Base-by-base conservation (phyloP, 64 coral and sea anemone genomes). In the Hydrozoanthus tunicans region DNA sequence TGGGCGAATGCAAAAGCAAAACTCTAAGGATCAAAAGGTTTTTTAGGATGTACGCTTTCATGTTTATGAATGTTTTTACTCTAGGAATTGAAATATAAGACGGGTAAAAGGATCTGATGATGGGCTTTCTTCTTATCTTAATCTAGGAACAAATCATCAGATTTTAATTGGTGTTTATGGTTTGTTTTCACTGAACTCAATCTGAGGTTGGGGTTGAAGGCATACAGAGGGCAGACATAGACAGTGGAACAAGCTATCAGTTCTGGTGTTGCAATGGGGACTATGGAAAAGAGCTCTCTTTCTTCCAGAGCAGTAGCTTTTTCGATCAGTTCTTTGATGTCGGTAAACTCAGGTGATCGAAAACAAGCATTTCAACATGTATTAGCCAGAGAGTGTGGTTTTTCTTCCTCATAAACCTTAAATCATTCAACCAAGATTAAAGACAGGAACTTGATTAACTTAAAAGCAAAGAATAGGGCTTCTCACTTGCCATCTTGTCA, bases 151-250 rank as follows among this genome's bases (percentile, higher is more conserved):
- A 61, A 68, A 66, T 66, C 62, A 83, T 83, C 80, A 82, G 32
- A 53, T 43, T 83, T 55, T 83, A 83, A 83, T 67, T 83, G 81
- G 51, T 67, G 81, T 65, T 83, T 68, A 83, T 53, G 63, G 54
- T 83, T 61, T 55, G 81, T 83, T 83, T 51, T 59, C 61, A 60
- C 64, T 7, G 59, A 51, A 54, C 54, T 26, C 7, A 15, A 52
- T 13, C 32, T 1, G 32, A 43, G 32, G 61, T 83, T 67, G 27
- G 62, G 62, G 62, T 13, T 63, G 61, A 82, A 27, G 80, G 65
- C 53, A 11, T 3, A 79, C 77, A 58, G 14, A 58, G n/a, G 77
- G 58, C 7, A 64, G 13, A 9, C 26, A 11, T 11, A 4, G 8
- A 32, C 27, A 74, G 51, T 8, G 26, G 9, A 79, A 79, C 55